phyloP scores from a whole-genome alignment of 2,113 vertebrate genomes.

The Trogon melanurus region DNA sequence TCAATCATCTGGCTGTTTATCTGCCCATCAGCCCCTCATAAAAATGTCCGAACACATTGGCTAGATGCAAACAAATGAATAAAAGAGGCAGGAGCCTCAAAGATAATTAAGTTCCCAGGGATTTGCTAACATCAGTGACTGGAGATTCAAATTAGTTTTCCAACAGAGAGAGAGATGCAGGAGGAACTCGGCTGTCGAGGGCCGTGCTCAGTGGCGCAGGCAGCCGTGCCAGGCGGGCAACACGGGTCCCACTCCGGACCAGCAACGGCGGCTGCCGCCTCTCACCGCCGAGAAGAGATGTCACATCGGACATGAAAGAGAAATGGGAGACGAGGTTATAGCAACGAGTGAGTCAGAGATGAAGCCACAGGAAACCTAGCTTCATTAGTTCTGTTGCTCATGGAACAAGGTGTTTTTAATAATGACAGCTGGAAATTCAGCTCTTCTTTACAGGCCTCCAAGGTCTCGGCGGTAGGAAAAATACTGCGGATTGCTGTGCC shows the following conservation, averaged over 20 bases:
- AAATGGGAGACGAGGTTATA: accelerated
- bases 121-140: neutral
- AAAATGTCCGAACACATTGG: slow-evolving; percentile 21
- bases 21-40: slow-evolving; percentile 11
- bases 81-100: slow-evolving; percentile 20
- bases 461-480: neutral
- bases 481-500: neutral
- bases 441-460: neutral
- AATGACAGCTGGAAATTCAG: neutral
- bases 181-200: accelerated
- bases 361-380: neutral
- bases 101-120: slow-evolving; percentile 43
- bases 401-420: neutral
- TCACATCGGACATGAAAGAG: neutral
- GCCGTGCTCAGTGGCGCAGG: neutral
- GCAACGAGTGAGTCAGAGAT: neutral
- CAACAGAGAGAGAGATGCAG: neutral
- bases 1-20: neutral
- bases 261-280: neutral
- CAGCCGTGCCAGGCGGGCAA: neutral
- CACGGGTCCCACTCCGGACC: accelerated
- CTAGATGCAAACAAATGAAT: slow-evolving; percentile 20
- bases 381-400: neutral
- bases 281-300: accelerated
- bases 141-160: neutral